phyloP scores from a whole-genome alignment of 2,113 vertebrate genomes.

The Paraplagusia blochii region DNA sequence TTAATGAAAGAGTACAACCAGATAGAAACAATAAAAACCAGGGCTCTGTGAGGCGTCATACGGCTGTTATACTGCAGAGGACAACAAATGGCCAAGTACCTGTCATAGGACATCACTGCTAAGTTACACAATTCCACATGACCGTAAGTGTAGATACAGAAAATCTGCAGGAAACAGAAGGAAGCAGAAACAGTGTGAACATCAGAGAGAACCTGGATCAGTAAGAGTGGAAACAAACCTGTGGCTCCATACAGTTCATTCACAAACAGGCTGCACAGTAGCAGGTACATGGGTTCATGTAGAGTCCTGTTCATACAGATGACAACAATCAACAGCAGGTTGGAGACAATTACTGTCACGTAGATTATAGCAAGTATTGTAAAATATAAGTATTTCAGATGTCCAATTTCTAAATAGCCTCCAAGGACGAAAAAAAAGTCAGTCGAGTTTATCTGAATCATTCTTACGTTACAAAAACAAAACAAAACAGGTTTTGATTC shows the following conservation, averaged over 20 bases:
- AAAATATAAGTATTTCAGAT: too few relatives aligned
- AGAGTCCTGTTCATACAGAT: neutral
- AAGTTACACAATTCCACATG: neutral
- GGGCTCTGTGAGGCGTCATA: slow-evolving; percentile 4
- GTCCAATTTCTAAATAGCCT: too few relatives aligned
- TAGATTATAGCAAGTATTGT: neutral
- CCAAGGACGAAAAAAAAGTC: neutral
- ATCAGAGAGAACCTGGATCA: neutral
- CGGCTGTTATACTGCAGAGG: slow-evolving; percentile 9
- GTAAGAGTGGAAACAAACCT: neutral
- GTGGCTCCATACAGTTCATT: neutral
- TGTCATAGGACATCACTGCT: slow-evolving; percentile 23
- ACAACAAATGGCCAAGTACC: slow-evolving; percentile 19
- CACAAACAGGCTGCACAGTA: slow-evolving; percentile 7
- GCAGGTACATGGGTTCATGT: slow-evolving; percentile 3
- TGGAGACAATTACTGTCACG: neutral
- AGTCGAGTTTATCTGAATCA: too few relatives aligned
- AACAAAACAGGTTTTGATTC: too few relatives aligned
- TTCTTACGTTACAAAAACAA: too few relatives aligned
- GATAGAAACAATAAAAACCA: neutral
- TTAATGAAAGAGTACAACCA: neutral
- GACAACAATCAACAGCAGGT: neutral
- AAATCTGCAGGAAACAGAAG: slow-evolving; percentile 4
- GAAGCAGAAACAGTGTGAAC: neutral
- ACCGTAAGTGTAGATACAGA: neutral